phyloP scores from a whole-genome alignment of 1,140 invertebrate species.

The Himalopsyche phryganea region DNA sequence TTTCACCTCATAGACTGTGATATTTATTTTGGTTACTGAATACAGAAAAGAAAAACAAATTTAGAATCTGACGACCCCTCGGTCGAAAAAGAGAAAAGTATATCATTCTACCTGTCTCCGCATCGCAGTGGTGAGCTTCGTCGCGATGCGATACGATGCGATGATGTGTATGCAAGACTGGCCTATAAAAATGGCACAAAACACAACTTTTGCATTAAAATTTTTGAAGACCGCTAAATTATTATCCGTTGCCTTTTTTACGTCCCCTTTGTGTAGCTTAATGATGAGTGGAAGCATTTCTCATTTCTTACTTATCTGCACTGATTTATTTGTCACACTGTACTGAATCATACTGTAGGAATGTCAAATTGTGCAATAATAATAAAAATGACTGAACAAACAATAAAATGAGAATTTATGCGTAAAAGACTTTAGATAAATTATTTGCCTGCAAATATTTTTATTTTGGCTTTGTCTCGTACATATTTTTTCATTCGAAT shows the following conservation, averaged over 20 bases:
- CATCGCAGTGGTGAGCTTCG: too few relatives aligned
- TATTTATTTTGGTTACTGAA: too few relatives aligned
- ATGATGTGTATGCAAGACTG: not conserved
- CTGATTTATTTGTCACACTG: slow-evolving; percentile 23
- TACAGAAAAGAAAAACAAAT: too few relatives aligned
- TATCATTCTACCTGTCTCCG: too few relatives aligned
- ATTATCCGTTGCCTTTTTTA: slow-evolving; percentile 19
- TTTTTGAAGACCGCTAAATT: slow-evolving; percentile 18
- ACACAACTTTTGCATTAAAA: slow-evolving; percentile 31
- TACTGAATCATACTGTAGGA: slow-evolving; percentile 7
- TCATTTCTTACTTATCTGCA: slow-evolving; percentile 25
- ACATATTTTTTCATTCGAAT: too few relatives aligned
- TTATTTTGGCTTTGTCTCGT: too few relatives aligned
- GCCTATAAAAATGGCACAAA: slow-evolving; percentile 26
- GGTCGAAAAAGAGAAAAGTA: too few relatives aligned
- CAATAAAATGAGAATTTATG: too few relatives aligned
- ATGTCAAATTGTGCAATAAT: slow-evolving; percentile 4
- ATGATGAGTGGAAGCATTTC: slow-evolving; percentile 17
- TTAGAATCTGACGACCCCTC: not conserved
- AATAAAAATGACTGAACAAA: too few relatives aligned
- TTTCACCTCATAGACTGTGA: too few relatives aligned
- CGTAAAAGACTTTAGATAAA: too few relatives aligned
- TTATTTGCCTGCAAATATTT: too few relatives aligned
- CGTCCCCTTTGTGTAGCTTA: slow-evolving; percentile 12
- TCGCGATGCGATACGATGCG: not conserved